A percentile compares a stretch with the other conserved stretches of the same genome.
Conservation (phyloP, 1,140 invertebrate species). For the Dreissena rostriformis region DNA sequence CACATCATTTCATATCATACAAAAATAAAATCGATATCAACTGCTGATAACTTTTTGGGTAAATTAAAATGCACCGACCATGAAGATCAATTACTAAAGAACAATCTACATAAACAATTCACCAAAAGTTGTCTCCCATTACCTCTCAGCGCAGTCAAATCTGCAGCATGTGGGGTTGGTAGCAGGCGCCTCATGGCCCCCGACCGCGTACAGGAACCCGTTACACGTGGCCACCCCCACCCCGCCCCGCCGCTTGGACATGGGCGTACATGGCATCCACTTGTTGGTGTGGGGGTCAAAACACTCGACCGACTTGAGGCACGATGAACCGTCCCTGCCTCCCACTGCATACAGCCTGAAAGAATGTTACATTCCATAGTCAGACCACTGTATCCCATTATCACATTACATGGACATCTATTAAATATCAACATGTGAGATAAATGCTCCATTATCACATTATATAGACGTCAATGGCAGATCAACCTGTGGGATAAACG, state of each 20-base stretch:
- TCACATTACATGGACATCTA: too few relatives aligned
- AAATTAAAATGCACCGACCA: too few relatives aligned
- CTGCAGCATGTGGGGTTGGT: constrained; percentile 89
- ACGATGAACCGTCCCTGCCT: constrained; percentile 94
- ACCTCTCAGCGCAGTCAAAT: constrained; percentile 82
- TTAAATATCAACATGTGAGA: too few relatives aligned
- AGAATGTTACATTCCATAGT: background rate
- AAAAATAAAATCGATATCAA: too few relatives aligned
- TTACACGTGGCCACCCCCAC: constrained; percentile 91
- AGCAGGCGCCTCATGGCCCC: constrained; percentile 81
- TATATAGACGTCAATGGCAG: too few relatives aligned
- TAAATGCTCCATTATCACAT: too few relatives aligned
- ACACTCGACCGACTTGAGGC: constrained; percentile 89
- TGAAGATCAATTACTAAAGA: too few relatives aligned
- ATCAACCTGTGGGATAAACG: too few relatives aligned
- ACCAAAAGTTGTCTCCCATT: background rate
- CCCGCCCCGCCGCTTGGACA: constrained; percentile 86
- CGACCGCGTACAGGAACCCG: constrained; percentile 86
- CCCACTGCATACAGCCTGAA: constrained; percentile 94
- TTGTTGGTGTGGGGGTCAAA: constrained; percentile 94
- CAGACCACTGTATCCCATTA: too few relatives aligned
- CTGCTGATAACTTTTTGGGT: too few relatives aligned
- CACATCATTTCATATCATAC: too few relatives aligned
- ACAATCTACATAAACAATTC: too few relatives aligned
- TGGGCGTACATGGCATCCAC: constrained; percentile 91